phyloP scores from a whole-genome alignment of 2,888 invertebrate genomes.

The Rhaphigaster nebulosa region DNA sequence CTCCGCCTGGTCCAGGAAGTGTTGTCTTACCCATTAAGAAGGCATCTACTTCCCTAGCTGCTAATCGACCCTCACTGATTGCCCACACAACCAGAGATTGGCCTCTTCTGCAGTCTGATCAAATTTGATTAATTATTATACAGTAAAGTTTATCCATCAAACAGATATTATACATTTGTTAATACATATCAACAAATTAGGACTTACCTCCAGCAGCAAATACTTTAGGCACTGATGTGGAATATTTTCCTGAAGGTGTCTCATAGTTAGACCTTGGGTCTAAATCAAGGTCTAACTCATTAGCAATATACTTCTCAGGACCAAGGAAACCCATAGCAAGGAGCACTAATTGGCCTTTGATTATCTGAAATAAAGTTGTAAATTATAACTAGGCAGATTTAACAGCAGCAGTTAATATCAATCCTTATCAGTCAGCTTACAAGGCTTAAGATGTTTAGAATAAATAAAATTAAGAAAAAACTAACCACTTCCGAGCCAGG shows the following conservation, averaged over 20 bases:
- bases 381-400: not conserved
- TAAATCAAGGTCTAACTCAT: conserved; percentile 82
- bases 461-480: not conserved
- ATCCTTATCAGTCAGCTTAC: not conserved
- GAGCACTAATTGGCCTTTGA: conserved; percentile 90
- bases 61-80: conserved; percentile 97
- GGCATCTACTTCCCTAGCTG: conserved; percentile 92
- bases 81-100: conserved; percentile 99
- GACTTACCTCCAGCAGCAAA: conserved; percentile 94
- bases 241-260: conserved; percentile 82
- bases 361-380: conserved; percentile 71
- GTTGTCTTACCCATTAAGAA: conserved; percentile 85
- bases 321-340: conserved; percentile 99
- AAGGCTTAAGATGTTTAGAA: not conserved
- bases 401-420: not conserved
- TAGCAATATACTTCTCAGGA: conserved; percentile 90
- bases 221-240: conserved; percentile 84
- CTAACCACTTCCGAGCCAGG: conserved; percentile 79
- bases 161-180: not conserved
- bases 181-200: conserved; percentile 23
- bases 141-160: not conserved
- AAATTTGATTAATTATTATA: conserved; percentile 61
- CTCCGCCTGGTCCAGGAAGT: conserved; percentile 94
- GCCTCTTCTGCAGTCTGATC: conserved; percentile 95
- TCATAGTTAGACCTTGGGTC: conserved; percentile 95